phyloP scores from a whole-genome alignment of 2,888 invertebrate genomes.

The Sericinus montela region DNA sequence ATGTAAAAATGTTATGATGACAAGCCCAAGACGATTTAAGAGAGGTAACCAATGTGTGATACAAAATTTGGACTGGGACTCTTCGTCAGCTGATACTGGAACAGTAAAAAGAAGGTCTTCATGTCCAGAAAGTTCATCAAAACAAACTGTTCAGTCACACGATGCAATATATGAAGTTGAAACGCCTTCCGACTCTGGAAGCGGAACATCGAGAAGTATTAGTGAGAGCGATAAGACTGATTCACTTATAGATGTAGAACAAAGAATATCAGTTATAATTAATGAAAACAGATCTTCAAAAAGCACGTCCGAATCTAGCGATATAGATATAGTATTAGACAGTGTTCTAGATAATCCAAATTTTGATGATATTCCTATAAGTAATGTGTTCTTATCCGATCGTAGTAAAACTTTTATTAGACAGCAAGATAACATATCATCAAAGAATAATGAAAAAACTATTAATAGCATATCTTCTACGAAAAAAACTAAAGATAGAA shows the following conservation, averaged over 20 bases:
- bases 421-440: constrained; percentile 37
- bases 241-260: constrained; percentile 63
- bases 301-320: constrained; percentile 70
- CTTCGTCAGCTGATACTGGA: constrained; percentile 84
- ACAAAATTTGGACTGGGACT: constrained; percentile 83
- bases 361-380: constrained; percentile 44
- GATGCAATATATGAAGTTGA: constrained; percentile 59
- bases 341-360: constrained; percentile 50
- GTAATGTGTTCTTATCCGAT: constrained; percentile 46
- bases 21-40: constrained; percentile 73
- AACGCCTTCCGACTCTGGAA: constrained; percentile 67
- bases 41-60: constrained; percentile 60
- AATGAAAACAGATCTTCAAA: constrained; percentile 71
- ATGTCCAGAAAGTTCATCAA: constrained; percentile 57
- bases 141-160: constrained; percentile 36
- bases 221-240: constrained; percentile 58
- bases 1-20: constrained; percentile 66
- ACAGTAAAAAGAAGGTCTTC: constrained; percentile 85
- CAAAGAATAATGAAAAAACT: constrained; percentile 37
- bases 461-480: constrained; percentile 35
- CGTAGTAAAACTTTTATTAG: constrained; percentile 63
- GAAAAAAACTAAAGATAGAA: constrained; percentile 55
- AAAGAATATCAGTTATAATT: constrained; percentile 70
- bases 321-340: constrained; percentile 63
- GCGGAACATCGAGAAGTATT: constrained; percentile 54